Evolutionary conservation across 2,888 invertebrate species (phyloP).

Genomic region (Orthonychiurus folsomi): DNA sequence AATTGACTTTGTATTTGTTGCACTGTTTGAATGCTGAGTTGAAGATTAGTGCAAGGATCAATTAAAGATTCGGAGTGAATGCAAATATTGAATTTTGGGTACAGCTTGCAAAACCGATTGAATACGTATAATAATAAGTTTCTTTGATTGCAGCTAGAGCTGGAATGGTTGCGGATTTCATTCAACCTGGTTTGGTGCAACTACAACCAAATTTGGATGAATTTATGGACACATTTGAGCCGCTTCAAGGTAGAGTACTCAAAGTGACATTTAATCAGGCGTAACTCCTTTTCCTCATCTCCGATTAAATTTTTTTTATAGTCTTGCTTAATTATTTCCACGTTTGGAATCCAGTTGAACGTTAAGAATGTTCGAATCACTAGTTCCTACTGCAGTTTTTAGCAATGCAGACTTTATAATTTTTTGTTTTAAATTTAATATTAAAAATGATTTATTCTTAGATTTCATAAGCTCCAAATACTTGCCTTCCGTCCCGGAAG

Average conservation of each 20-base stretch:
- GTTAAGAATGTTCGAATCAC: no score
- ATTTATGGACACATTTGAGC: conserved; percentile 83
- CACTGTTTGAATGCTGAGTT: no score
- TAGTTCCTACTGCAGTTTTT: no score
- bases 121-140: conserved; percentile 19
- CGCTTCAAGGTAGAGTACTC: conserved; percentile 62
- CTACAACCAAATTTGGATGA: conserved; percentile 94
- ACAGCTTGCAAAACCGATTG: not conserved
- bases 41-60: not conserved
- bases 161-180: conserved; percentile 80
- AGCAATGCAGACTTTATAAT: no score
- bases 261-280: not conserved
- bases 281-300: not conserved
- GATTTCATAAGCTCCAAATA: conserved; percentile 39
- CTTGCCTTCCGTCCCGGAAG: conserved; percentile 39
- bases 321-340: no score
- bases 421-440: no score
- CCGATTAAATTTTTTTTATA: not conserved
- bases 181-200: conserved; percentile 94
- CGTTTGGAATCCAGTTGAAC: no score
- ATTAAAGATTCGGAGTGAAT: not conserved
- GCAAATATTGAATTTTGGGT: not conserved
- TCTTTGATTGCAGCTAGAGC: conserved; percentile 57
- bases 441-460: no score
- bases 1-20: no score